Evolutionary conservation across 2,113 vertebrate species (phyloP).

Genomic region (Symphodus melops): DNA sequence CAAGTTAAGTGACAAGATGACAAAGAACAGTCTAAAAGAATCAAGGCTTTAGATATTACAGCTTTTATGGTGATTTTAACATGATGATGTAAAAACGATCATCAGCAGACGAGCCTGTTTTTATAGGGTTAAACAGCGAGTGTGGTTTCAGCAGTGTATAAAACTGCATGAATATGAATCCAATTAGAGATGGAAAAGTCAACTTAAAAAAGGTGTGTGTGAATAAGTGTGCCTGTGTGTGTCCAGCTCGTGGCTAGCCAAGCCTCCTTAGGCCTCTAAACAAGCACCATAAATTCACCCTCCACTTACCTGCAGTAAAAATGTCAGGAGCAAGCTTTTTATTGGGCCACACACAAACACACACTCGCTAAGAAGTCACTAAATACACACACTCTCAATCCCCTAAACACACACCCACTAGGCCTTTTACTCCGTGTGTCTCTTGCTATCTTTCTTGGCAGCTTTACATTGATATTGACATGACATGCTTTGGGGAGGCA

Average conservation of each 20-base stretch:
- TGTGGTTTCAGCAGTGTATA: constrained; percentile 19
- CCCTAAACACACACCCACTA: constrained; percentile 25
- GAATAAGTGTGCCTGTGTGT: constrained; percentile 12
- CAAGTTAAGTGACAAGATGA: background rate
- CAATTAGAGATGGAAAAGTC: constrained; percentile 38
- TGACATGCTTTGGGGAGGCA: constrained; percentile 32
- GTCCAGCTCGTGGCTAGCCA: constrained; percentile 46
- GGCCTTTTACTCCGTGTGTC: constrained; percentile 14
- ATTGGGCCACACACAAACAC: constrained; percentile 72
- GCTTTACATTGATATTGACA: constrained; percentile 65
- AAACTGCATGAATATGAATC: constrained; percentile 33
- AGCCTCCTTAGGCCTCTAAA: constrained; percentile 68
- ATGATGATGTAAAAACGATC: background rate
- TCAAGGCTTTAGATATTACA: background rate
- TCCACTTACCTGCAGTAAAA: constrained; percentile 81
- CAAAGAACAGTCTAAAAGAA: background rate
- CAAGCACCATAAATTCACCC: constrained; percentile 74
- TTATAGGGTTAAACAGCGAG: background rate
- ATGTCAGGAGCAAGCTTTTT: constrained; percentile 74
- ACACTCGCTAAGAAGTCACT: constrained; percentile 37
- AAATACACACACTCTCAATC: constrained; percentile 28
- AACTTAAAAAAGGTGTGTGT: constrained; percentile 18
- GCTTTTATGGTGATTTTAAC: background rate
- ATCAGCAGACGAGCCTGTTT: background rate
- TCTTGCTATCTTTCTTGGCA: constrained; percentile 27